phyloP scores from a whole-genome alignment of 1,140 invertebrate genomes.

The Ganaspis sp. region DNA sequence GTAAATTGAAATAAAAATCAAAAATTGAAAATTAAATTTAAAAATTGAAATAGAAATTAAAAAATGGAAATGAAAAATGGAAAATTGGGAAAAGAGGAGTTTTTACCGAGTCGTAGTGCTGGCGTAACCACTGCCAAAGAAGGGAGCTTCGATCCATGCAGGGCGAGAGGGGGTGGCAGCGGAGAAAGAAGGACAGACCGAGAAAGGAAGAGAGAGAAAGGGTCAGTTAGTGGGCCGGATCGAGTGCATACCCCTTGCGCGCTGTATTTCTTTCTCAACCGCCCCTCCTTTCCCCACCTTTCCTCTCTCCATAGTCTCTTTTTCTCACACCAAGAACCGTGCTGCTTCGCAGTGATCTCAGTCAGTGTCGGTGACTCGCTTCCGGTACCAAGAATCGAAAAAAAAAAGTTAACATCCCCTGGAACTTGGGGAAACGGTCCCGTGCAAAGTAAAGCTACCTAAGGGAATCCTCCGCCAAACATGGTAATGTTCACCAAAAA shows the following conservation, averaged over 20 bases:
- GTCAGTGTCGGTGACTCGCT: slow-evolving; percentile 60
- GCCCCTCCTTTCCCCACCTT: slow-evolving; percentile 35
- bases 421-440: slow-evolving; percentile 23
- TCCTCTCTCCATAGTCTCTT: slow-evolving; percentile 47
- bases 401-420: neutral
- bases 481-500: too few relatives aligned
- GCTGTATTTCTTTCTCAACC: slow-evolving; percentile 33
- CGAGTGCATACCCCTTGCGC: slow-evolving; percentile 29
- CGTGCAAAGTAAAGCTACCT: neutral
- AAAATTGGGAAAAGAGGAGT: neutral
- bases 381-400: slow-evolving; percentile 41
- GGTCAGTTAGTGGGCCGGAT: neutral
- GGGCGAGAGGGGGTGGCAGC: slow-evolving; percentile 10
- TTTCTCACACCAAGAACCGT: slow-evolving; percentile 52
- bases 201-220: slow-evolving; percentile 24
- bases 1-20: too few relatives aligned
- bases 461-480: neutral
- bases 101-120: neutral
- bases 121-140: slow-evolving; percentile 25
- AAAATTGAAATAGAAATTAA: too few relatives aligned
- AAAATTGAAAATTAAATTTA: too few relatives aligned
- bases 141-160: slow-evolving; percentile 17
- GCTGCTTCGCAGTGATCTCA: slow-evolving; percentile 68
- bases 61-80: neutral
- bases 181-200: slow-evolving; percentile 13